Percentiles rank a stretch among this genome's conserved stretches.
Evolutionary conservation across 2,113 vertebrate species (phyloP).

Genomic region (Nyctereutes procyonoides): DNA sequence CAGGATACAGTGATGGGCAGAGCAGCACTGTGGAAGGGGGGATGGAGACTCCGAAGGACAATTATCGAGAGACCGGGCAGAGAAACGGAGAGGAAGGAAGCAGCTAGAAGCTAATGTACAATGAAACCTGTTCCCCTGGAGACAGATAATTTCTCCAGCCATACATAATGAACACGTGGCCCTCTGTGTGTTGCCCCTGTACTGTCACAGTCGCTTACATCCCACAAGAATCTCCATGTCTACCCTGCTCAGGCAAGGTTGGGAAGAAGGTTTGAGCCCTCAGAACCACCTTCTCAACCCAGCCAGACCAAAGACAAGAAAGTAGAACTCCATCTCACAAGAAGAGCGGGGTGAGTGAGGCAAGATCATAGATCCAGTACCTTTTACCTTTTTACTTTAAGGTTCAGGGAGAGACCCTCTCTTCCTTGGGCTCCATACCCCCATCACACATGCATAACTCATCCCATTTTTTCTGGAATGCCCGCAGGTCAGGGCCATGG

Average conservation of each 20-base stretch:
- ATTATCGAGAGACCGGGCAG: slow-evolving; percentile 28
- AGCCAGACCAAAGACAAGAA: background rate
- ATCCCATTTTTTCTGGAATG: background rate
- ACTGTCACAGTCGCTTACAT: slow-evolving; percentile 67
- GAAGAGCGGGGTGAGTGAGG: background rate
- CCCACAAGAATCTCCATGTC: background rate
- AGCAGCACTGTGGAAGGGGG: background rate
- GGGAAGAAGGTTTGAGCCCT: background rate
- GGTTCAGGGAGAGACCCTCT: background rate
- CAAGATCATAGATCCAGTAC: background rate
- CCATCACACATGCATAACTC: background rate
- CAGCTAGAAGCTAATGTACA: slow-evolving; percentile 61
- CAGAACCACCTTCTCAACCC: background rate
- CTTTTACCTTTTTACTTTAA: slow-evolving; percentile 14
- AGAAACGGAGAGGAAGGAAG: slow-evolving; percentile 56
- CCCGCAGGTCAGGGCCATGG: background rate
- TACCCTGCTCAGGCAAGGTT: background rate
- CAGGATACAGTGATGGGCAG: slow-evolving; percentile 19
- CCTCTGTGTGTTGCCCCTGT: slow-evolving; percentile 30
- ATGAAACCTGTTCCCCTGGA: slow-evolving; percentile 73
- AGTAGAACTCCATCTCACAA: background rate
- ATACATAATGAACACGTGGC: slow-evolving; percentile 51
- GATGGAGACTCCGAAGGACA: slow-evolving; percentile 47
- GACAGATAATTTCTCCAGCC: slow-evolving; percentile 67
- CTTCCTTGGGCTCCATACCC: background rate